Percentiles rank a stretch among this genome's conserved stretches.
Evolutionary conservation across 2,113 vertebrate genomes (phyloP).

Genomic region (Cnemophilus loriae): DNA sequence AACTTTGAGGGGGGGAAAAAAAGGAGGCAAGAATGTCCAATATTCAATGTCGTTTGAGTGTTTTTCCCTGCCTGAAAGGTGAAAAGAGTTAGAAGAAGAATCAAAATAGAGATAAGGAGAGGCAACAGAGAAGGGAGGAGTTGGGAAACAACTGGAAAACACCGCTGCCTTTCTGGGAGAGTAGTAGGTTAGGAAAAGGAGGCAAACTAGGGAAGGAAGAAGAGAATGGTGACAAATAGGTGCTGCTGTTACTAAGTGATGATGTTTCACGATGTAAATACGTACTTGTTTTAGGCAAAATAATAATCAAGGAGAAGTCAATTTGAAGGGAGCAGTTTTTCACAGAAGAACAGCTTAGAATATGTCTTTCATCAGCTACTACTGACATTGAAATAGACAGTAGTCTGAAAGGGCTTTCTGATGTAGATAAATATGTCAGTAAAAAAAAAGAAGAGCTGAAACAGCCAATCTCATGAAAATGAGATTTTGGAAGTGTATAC

Average conservation of each 20-base stretch:
- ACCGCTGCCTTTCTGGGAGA: fast-evolving
- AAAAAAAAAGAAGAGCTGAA: background rate
- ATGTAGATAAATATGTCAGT: background rate
- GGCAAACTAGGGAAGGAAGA: background rate
- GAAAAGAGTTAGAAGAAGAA: background rate
- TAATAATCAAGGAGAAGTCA: background rate
- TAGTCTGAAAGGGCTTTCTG: background rate
- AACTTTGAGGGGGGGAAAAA: fast-evolving
- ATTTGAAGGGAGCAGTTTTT: background rate
- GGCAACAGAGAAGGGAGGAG: background rate
- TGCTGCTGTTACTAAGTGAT: background rate
- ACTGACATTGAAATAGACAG: background rate
- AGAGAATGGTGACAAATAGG: background rate
- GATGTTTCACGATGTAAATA: background rate
- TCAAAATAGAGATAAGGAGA: background rate
- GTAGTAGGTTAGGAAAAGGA: background rate
- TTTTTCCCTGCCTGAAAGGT: background rate
- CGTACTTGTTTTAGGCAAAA: background rate
- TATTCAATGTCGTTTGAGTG: background rate
- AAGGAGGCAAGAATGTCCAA: background rate
- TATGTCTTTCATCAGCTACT: background rate
- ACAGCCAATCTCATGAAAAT: background rate
- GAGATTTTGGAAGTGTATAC: background rate
- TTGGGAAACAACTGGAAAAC: background rate
- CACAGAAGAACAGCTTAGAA: background rate